Conservation (phyloP, 2,113 vertebrate genomes). For the Pycnonotus jocosus region DNA sequence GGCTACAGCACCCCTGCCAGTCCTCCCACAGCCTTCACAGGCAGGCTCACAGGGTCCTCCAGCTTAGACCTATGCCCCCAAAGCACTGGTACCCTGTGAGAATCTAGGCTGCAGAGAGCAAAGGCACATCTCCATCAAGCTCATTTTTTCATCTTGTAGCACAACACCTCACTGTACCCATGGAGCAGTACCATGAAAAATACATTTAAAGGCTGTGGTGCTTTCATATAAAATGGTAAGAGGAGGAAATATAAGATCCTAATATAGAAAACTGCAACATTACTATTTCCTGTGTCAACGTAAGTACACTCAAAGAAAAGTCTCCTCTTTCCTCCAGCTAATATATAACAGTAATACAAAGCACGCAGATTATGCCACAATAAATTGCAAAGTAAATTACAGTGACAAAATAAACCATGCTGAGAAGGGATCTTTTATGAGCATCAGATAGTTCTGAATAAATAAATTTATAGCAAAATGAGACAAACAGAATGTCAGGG, state of each 20-base stretch:
- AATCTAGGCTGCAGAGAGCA: neutral
- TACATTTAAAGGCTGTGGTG: neutral
- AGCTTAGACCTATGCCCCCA: neutral
- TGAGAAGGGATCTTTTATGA: neutral
- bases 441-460: neutral
- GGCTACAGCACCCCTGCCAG: neutral
- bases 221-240: neutral
- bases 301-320: neutral
- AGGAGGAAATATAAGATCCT: neutral
- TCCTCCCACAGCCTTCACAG: neutral
- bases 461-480: slow-evolving; percentile 1
- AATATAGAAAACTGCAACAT: neutral
- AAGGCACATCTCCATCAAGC: neutral
- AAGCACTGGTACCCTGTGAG: neutral
- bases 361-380: neutral
- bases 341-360: neutral
- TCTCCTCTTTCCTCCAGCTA: neutral
- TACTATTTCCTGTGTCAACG: neutral
- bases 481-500: neutral
- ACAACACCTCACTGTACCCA: neutral
- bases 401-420: neutral
- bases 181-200: neutral
- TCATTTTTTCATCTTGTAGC: neutral
- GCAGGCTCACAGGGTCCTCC: neutral
- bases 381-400: neutral